Percentiles rank a stretch among this genome's conserved stretches.
Evolutionary conservation across 1,140 invertebrate genomes (phyloP).

Genomic region (Cardiocondyla obscurior): DNA sequence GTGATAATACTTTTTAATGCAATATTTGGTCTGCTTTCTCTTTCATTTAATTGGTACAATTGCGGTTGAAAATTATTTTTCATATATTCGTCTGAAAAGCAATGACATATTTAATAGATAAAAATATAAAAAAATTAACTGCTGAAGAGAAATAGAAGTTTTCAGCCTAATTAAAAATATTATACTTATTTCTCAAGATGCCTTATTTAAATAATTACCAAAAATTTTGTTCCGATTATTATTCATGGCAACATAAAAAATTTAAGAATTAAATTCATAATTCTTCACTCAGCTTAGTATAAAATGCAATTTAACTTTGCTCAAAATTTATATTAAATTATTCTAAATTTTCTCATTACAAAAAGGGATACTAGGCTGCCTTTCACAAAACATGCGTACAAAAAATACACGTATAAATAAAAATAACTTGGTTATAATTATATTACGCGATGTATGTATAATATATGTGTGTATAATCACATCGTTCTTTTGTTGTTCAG

Average conservation of each 20-base stretch:
- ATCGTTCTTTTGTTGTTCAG: conserved; percentile 66
- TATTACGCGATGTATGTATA: conserved; percentile 12
- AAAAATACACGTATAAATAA: conserved; percentile 45
- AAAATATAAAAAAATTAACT: not conserved
- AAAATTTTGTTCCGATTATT: not conserved
- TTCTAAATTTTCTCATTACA: not conserved
- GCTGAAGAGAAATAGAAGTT: not conserved
- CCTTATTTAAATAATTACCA: conserved; percentile 29
- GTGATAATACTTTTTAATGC: conserved; percentile 27
- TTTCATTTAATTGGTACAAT: conserved; percentile 15
- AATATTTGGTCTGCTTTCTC: conserved; percentile 24
- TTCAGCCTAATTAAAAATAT: not conserved
- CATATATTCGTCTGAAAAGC: conserved; percentile 1
- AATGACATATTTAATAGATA: conserved; percentile 23
- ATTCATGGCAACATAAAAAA: conserved; percentile 1
- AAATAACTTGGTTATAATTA: conserved; percentile 59
- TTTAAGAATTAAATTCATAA: conserved; percentile 14
- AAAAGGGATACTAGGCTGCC: conserved; percentile 33
- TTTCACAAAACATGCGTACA: conserved; percentile 48
- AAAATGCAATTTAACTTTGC: not conserved
- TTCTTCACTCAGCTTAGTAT: not conserved
- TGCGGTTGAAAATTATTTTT: conserved; percentile 11
- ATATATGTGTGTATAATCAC: no score
- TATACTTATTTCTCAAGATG: not conserved
- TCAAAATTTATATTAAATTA: conserved; percentile 1